These are phyloP conservation scores for Pseudomugil tenellus DNA, from an alignment of 2,797 vertebrate species.

Conservation along the genomic window DNA sequence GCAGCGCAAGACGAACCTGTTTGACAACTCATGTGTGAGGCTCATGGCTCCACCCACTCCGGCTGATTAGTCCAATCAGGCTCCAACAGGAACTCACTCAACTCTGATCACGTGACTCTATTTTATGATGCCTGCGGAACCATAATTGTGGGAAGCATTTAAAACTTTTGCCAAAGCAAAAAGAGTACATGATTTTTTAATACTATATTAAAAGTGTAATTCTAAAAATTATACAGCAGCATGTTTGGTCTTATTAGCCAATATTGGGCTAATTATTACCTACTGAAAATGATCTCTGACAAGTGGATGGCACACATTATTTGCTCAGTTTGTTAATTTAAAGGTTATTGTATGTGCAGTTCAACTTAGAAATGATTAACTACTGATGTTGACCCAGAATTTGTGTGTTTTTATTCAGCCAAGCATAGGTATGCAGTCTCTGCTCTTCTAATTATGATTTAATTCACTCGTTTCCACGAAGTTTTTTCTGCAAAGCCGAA, in stretches of 20 bases:
- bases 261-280: not conserved
- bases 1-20: conserved; percentile 74
- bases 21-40: conserved; percentile 67
- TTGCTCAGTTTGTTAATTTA: not conserved
- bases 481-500: not conserved
- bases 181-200: not conserved
- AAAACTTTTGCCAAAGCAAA: not conserved
- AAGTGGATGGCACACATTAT: not conserved
- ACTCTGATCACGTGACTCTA: conserved; percentile 46
- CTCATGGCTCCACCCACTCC: conserved; percentile 41
- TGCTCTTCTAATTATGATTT: not conserved
- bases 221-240: not conserved
- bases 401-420: not conserved
- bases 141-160: not conserved
- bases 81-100: conserved; percentile 36
- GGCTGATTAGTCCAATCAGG: conserved; percentile 46
- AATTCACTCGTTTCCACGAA: not conserved
- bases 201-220: not conserved
- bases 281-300: not conserved
- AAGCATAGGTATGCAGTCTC: not conserved
- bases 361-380: not conserved
- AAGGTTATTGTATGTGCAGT: not conserved
- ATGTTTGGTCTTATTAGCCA: not conserved
- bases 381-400: not conserved
- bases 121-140: not conserved